Evolutionary conservation across 2,113 vertebrate species (phyloP), one percentile per base, ranked within the genome.

Genomic region (Prunella fulvescens): DNA sequence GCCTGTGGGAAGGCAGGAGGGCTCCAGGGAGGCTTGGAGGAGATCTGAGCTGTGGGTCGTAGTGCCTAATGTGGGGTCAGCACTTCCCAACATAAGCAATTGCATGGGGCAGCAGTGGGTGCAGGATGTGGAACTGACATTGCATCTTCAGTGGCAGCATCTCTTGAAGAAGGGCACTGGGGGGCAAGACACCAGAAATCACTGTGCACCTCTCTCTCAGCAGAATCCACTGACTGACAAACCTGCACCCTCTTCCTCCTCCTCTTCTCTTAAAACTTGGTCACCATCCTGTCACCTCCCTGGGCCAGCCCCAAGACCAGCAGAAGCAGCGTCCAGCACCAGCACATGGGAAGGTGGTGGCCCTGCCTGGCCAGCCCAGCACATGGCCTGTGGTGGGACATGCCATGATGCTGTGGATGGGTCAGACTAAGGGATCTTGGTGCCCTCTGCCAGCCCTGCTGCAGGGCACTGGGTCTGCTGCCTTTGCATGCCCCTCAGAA

Each of bases 61-160:
- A 20, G 28, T 11, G 29, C 47, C 54, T 29, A 28, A 37, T 0
- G 0, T 11, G 10, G 31, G 13, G 5, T 44, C n/a, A 64, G 28
- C 1, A 0, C 51, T 88, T 65, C 24, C 45, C 42, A 45, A n/a
- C 33, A 28, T 22, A 48, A 56, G 25, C 24, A 65, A 28, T 31
- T 10, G 14, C 10, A 2, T 0, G 2, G 61, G 40, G 31, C 29
- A 45, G 79, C 39, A 35, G 26, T 1, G 3, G 29, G 16, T 54
- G 35, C 11, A 13, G 69, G 72, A 37, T n/a, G 22, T 25, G 65
- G 65, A 51, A 29, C 1, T 66, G 85, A 47, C 44, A 29, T 37
- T 0, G 0, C 51, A 11, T 29, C 57, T 92, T 45, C 0, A 0
- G 14, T 14, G 37, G 24, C 45, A 60, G 48, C 66, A 13, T 40